These are phyloP conservation scores for Zygaena filipendulae DNA, from an alignment of 2,888 invertebrate species.

Conservation along the genomic window DNA sequence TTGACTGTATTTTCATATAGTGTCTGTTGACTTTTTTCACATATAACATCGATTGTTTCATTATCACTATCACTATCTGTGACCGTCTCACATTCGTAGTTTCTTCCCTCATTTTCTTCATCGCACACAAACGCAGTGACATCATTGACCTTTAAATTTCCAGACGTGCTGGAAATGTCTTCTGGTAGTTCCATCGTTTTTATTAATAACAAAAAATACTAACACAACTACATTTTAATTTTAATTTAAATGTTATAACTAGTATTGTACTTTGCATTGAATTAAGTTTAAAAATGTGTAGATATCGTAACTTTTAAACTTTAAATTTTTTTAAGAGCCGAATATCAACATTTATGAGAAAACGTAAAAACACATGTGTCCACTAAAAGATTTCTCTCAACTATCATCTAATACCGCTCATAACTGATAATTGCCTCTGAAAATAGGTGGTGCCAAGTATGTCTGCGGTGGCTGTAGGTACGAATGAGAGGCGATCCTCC, in stretches of 20 bases:
- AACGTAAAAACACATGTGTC: no score
- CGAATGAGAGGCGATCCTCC: slow-evolving; percentile 36
- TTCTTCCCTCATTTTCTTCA: slow-evolving; percentile 25
- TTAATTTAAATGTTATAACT: no score
- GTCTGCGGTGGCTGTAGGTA: slow-evolving; percentile 49
- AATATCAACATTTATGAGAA: no score
- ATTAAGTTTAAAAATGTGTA: no score
- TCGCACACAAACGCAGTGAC: slow-evolving; percentile 18
- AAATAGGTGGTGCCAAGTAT: slow-evolving; percentile 57
- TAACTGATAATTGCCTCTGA: slow-evolving; percentile 58
- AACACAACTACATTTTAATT: no score
- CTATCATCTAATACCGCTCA: background rate
- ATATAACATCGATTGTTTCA: slow-evolving; percentile 57
- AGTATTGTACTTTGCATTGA: no score
- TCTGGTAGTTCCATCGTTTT: slow-evolving; percentile 38
- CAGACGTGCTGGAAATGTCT: slow-evolving; percentile 58
- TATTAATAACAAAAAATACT: no score
- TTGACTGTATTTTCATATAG: slow-evolving; percentile 17
- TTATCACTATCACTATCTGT: slow-evolving; percentile 55
- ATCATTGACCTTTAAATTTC: slow-evolving; percentile 27
- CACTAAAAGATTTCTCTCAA: no score
- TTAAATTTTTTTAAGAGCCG: no score
- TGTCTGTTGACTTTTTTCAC: slow-evolving; percentile 47
- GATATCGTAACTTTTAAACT: no score
- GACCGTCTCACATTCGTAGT: slow-evolving; percentile 39